Base-by-base conservation (phyloP, 2,113 vertebrate species). In the Pollachius pollachius region DNA sequence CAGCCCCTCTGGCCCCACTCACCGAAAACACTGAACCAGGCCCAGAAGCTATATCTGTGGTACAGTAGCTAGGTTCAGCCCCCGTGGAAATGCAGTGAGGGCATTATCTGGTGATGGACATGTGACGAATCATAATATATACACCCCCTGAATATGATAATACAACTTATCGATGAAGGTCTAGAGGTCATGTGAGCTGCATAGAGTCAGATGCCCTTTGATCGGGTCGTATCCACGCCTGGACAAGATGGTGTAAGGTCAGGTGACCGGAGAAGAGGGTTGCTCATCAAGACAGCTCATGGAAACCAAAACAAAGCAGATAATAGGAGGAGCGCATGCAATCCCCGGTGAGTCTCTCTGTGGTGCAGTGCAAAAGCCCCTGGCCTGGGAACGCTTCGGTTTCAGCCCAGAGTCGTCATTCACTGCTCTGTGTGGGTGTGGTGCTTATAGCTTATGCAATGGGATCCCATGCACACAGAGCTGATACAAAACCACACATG, bases 261-360 rank as follows among this genome's bases (percentile, higher is more conserved):
- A 57, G 16, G 54, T 57, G 15, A 57, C 54, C 3, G n/a, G 4
- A 34, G 30, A 34, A 34, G n/a, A 57, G n/a, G 13, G n/a, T 57
- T 57, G 15, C 15, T 57, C 54, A n/a, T n/a, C 16, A 57, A 9
- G 54, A n/a, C n/a, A 17, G 4, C 54, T 7, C 54, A 17, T 72
- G 65, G 84, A 84, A 87, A 81, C 82, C 75, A 82, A 77, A 60
- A 70, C 84, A 87, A 86, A 48, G 8, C 12, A 79, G 78, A 76
- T 64, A n/a, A 5, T 5, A 16, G n/a, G 54, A 57, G 54, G 54
- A 57, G 54, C 16, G 54, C 54, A n/a, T 17, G n/a, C 54, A 13
- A 57, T 57, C 54, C 13, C 54, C 54, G 3, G 1, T 9, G 54
- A 57, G 54, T 16, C 54, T 57, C 54, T 13, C 3, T 57, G 54